phyloP scores from a whole-genome alignment of 2,888 invertebrate genomes.

The Gymnosoma rotundatum region DNA sequence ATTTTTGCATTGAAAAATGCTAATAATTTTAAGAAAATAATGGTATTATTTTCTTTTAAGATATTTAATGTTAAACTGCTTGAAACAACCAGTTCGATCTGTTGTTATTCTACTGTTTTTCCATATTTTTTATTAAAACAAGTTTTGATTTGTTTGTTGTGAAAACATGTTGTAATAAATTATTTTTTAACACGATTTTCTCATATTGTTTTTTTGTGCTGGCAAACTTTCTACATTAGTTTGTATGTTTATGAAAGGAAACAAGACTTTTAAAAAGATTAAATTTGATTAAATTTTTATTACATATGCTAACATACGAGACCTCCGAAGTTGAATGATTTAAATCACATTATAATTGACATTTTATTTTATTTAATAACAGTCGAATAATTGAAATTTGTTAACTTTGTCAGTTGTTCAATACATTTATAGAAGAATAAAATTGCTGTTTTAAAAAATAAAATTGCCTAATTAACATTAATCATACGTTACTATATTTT shows the following conservation, averaged over 20 bases:
- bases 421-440: too few species aligned
- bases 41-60: too few species aligned
- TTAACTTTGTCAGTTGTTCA: too few species aligned
- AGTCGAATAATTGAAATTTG: not conserved
- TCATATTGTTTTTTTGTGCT: not conserved
- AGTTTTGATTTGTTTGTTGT: constrained; percentile 58
- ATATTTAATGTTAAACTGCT: too few species aligned
- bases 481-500: too few species aligned
- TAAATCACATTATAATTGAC: constrained; percentile 8
- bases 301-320: constrained; percentile 35
- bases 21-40: too few species aligned
- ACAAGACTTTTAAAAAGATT: constrained; percentile 21
- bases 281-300: constrained; percentile 39
- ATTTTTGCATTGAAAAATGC: too few species aligned
- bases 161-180: constrained; percentile 64
- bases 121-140: constrained; percentile 5
- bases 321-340: not conserved
- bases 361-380: constrained; percentile 27
- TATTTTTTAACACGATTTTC: constrained; percentile 45
- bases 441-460: too few species aligned
- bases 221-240: constrained; percentile 9
- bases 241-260: not conserved
- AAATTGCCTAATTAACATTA: too few species aligned
- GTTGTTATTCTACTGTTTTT: too few species aligned
- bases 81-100: too few species aligned